These are phyloP conservation scores for Brachirus orientalis DNA, from an alignment of 2,113 vertebrate species.

Conservation along the genomic window DNA sequence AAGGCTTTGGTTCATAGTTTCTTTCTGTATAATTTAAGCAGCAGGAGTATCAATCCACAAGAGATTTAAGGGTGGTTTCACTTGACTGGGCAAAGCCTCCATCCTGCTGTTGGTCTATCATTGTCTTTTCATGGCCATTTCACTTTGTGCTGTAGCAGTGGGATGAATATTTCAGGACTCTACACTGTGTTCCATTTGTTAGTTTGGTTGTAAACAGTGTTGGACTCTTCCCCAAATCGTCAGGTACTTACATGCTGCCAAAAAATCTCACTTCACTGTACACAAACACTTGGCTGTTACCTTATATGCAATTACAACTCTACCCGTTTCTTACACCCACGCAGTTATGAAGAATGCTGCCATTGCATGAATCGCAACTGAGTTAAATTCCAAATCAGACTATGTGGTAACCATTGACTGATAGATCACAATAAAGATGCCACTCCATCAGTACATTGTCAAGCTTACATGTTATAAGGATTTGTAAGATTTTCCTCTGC, in stretches of 20 bases:
- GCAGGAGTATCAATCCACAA: constrained; percentile 11
- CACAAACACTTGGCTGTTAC: constrained; percentile 32
- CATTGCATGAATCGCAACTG: constrained; percentile 8
- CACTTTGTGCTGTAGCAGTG: constrained; percentile 35
- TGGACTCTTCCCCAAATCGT: constrained; percentile 51
- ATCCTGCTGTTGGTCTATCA: constrained; percentile 54
- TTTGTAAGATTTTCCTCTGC: constrained; percentile 25
- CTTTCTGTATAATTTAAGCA: constrained; percentile 11
- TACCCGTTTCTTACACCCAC: too few species aligned
- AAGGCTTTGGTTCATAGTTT: not conserved
- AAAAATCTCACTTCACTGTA: constrained; percentile 24
- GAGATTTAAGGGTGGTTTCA: constrained; percentile 39
- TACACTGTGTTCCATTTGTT: constrained; percentile 47
- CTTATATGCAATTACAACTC: constrained; percentile 15
- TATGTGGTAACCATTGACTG: constrained; percentile 10
- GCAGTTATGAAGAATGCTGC: too few species aligned
- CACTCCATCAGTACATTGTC: constrained; percentile 9
- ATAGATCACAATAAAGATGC: constrained; percentile 11
- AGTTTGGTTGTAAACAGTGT: constrained; percentile 51
- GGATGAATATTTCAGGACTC: constrained; percentile 66
- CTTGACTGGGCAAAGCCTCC: constrained; percentile 38
- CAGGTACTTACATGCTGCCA: constrained; percentile 49
- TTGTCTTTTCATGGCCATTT: constrained; percentile 49
- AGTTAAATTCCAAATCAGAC: not conserved
- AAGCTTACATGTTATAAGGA: constrained; percentile 21